Conservation (phyloP, 2,113 vertebrate species). For the Silurus glanis region DNA sequence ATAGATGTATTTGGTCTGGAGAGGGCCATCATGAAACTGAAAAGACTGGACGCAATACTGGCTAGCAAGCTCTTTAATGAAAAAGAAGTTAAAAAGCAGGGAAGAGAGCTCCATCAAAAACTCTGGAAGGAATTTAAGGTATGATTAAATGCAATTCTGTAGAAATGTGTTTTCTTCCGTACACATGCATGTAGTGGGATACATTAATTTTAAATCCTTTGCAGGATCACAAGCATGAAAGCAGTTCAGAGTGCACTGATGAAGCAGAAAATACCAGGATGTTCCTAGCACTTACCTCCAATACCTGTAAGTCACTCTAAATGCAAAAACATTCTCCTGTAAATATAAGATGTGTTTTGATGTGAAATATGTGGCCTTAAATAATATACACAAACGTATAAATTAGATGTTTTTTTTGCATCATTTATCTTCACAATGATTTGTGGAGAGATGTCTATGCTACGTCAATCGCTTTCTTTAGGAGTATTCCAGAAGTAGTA, state of each 20-base stretch:
- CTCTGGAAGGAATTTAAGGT: conserved; percentile 85
- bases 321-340: not conserved
- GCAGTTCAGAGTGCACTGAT: conserved; percentile 64
- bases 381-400: not conserved
- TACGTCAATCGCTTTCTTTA: not conserved
- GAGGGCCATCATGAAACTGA: conserved; percentile 79
- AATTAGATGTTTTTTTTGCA: not conserved
- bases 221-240: conserved; percentile 52
- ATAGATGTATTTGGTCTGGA: conserved; percentile 58
- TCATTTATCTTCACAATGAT: not conserved
- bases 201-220: not conserved
- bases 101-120: conserved; percentile 75
- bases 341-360: not conserved
- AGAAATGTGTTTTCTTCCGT: not conserved
- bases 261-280: conserved; percentile 81
- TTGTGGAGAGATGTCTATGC: not conserved
- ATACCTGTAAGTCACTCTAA: conserved; percentile 54
- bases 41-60: conserved; percentile 80
- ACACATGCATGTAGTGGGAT: not conserved
- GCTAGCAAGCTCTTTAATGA: conserved; percentile 69
- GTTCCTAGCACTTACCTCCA: conserved; percentile 77
- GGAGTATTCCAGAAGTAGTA: not conserved
- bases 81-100: conserved; percentile 77
- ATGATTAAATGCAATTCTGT: conserved; percentile 28
- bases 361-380: not conserved